phyloP scores from a whole-genome alignment of 2,888 invertebrate genomes.

The Dexiosoma caninum region DNA sequence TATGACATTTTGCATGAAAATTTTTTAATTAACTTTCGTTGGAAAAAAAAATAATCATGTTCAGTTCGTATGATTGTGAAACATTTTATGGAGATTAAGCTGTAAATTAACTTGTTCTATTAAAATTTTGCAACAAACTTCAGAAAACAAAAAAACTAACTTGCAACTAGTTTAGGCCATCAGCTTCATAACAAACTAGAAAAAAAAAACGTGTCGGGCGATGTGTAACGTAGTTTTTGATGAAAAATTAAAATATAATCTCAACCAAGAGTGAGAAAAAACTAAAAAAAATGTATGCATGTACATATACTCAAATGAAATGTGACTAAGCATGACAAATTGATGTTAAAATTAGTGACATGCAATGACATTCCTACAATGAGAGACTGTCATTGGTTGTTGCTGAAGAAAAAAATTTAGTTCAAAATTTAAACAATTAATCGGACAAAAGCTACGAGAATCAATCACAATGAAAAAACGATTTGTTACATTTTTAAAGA shows the following conservation, averaged over 20 bases:
- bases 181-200: background rate
- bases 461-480: too few relatives aligned
- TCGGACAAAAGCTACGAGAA: too few relatives aligned
- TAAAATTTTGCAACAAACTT: background rate
- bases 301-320: too few relatives aligned
- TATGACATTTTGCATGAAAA: background rate
- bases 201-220: background rate
- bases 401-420: too few relatives aligned
- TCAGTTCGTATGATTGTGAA: conserved; percentile 14
- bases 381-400: too few relatives aligned
- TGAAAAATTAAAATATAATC: background rate
- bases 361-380: too few relatives aligned
- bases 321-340: too few relatives aligned
- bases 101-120: conserved; percentile 6
- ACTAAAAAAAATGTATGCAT: too few relatives aligned
- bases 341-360: too few relatives aligned
- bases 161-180: background rate
- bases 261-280: background rate
- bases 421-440: too few relatives aligned
- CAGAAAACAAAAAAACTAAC: background rate
- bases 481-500: too few relatives aligned
- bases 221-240: background rate
- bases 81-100: conserved; percentile 24
- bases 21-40: background rate
- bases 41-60: background rate